Base-by-base conservation (phyloP, 2,797 vertebrate species). In the Helarctos malayanus region DNA sequence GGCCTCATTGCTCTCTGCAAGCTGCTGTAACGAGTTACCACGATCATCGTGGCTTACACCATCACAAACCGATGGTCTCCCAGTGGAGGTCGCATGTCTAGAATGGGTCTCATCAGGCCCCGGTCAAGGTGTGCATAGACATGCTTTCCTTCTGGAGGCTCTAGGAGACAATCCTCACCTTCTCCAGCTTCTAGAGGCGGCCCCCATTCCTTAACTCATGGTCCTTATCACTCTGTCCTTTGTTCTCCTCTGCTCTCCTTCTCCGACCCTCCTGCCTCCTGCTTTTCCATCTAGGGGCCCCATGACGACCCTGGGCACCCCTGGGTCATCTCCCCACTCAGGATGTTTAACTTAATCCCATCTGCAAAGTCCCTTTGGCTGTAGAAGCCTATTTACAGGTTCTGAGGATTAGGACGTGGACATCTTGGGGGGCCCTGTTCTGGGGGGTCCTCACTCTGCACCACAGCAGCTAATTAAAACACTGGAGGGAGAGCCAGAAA, bases 1-100 rank as follows among this genome's bases (percentile, higher is more conserved):
- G 21, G 16, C 25, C 0, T 32, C 5, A 9, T 14, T 4, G 1
- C 23, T 63, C 13, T 38, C n/a, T 5, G 6, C 9, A 6, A 3
- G 29, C 27, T 23, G 27, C 27, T 6, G 18, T 35, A 9, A n/a
- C 41, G 4, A 9, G 38, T 65, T 21, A 27, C n/a, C 41, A 0
- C 4, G 13, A 5, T 29, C 5, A 2, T 15, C 14, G 8, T 32
- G 49, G 25, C 47, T 79, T 32, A 65, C 15, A 25, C 32, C 9
- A 10, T 12, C 29, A 61, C 27, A 13, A 27, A n/a, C 47, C 2
- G 25, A 5, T 25, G 45, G 35, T 32, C 19, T n/a, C 6, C 3
- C 35, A 1, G 52, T 16, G 41, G 71, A 27, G 32, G 41, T 35
- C 56, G 3, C 15, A 5, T 4, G 86, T 10, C 54, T 21, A 13